These are phyloP conservation scores for Sporophila hypoxantha DNA, from an alignment of 2,113 vertebrate species.

Conservation along the genomic window DNA sequence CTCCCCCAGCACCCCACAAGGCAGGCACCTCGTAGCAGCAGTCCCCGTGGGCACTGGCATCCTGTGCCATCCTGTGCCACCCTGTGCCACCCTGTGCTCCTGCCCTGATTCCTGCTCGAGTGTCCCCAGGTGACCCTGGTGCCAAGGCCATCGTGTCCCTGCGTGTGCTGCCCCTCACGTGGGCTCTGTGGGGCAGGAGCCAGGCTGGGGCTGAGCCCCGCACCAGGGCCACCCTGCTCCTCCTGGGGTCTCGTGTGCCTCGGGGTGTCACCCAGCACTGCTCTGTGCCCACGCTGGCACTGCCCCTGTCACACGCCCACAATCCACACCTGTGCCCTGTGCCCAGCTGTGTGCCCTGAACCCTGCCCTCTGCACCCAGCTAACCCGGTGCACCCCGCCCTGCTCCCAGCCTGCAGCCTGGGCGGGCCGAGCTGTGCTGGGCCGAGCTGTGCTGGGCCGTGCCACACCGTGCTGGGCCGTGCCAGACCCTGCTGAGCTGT, in stretches of 20 bases:
- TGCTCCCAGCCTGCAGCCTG: not conserved
- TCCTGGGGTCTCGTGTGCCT: not conserved
- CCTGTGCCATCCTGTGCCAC: too few relatives aligned
- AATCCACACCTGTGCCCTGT: too few relatives aligned
- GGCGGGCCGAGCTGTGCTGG: not conserved
- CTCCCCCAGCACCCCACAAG: too few relatives aligned
- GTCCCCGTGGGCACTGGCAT: not conserved
- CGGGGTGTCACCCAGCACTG: not conserved
- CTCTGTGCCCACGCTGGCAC: not conserved
- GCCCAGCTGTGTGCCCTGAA: not conserved
- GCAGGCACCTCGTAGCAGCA: not conserved
- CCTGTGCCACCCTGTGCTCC: too few relatives aligned
- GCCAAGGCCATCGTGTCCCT: not conserved
- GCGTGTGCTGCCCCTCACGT: rapidly evolving
- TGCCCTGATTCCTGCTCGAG: not conserved
- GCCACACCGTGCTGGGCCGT: too few relatives aligned
- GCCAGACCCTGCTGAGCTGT: not conserved
- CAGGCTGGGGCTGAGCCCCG: rapidly evolving
- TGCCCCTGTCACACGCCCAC: rapidly evolving
- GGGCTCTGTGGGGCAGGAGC: rapidly evolving
- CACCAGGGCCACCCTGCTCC: not conserved
- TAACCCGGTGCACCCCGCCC: not conserved
- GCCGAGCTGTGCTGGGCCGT: not conserved
- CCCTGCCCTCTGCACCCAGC: not conserved
- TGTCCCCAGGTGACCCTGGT: not conserved